Evolutionary conservation across 1,140 invertebrate species (phyloP), one percentile per base, ranked within the genome.

Genomic region (Ceratitis capitata): DNA sequence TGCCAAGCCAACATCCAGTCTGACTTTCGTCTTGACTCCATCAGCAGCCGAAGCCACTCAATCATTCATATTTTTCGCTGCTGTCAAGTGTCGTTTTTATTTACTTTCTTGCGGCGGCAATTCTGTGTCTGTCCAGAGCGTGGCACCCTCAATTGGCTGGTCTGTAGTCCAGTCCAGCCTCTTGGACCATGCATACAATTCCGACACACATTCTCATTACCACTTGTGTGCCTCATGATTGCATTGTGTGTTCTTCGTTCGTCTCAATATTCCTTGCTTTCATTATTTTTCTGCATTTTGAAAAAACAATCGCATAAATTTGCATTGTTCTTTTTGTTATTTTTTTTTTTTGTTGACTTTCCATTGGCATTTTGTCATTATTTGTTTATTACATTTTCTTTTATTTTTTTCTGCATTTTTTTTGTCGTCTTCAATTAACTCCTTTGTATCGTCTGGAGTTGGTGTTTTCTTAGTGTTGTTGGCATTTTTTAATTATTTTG

Each of bases 401-500:
- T 2, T 1, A 1, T 19, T 12, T 53, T 53, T 19, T 9, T 53
- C n/a, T 69, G 26, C 10, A 29, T 61, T 61, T 61, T 35, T 19
- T 5, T 19, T 16, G 29, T 19, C 3, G 14, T n/a, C 64, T 74
- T 78, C 23, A 35, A 26, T 45, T 78, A 12, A 7, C 4, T 45
- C 4, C n/a, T 39, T 1, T 32, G 16, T 35, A 42, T 42, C 29
- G 69, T 32, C 39, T 78, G 69, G 19, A 23, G 69, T 45, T 78
- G 0, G n/a, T 26, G 35, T 35, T 78, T 74, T 56, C 19, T 39
- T 78, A 45, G 7, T 3, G 14, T 16, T 42, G 19, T 19, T 69
- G 32, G 69, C 39, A 47, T 45, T 78, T 78, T 78, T 78, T 78
- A 78, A 78, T 78, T 78, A 12, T 23, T 78, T 78, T 78, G 69